phyloP scores from a whole-genome alignment of 2,113 vertebrate genomes.

The Jaculus jaculus region DNA sequence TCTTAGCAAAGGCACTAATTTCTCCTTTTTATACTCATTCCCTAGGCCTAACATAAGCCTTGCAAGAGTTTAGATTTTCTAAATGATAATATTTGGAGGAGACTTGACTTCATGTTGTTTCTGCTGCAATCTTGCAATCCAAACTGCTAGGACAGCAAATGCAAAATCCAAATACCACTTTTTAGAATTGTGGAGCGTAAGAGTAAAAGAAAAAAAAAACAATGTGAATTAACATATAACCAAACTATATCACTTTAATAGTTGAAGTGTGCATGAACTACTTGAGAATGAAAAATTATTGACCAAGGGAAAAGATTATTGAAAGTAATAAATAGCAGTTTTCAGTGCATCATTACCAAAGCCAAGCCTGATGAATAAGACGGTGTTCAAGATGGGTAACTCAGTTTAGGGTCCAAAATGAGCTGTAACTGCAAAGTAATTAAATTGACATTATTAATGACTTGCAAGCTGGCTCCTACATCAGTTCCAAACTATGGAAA shows the following conservation, averaged over 20 bases:
- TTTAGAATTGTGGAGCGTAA: neutral
- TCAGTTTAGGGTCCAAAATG: slow-evolving; percentile 73
- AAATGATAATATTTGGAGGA: neutral
- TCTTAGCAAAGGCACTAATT: neutral
- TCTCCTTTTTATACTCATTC: neutral
- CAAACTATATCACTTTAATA: neutral
- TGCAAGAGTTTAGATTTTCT: neutral
- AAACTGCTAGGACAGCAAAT: neutral
- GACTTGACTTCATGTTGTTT: neutral
- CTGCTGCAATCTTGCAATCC: neutral
- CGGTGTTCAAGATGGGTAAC: slow-evolving; percentile 73
- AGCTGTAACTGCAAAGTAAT: slow-evolving; percentile 77
- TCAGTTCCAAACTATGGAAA: slow-evolving; percentile 75
- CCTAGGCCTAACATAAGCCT: neutral
- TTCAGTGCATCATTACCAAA: slow-evolving; percentile 65
- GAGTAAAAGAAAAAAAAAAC: slow-evolving; percentile 12
- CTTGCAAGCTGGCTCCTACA: slow-evolving; percentile 76
- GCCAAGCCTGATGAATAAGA: slow-evolving; percentile 73
- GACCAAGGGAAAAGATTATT: slow-evolving; percentile 65
- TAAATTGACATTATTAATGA: slow-evolving; percentile 79
- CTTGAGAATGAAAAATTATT: slow-evolving; percentile 64
- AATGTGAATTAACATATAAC: slow-evolving; percentile 1
- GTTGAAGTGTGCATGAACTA: slow-evolving; percentile 29
- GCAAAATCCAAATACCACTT: neutral
- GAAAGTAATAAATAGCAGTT: slow-evolving; percentile 72